Evolutionary conservation across 2,797 vertebrate genomes (phyloP), one percentile per base, ranked within the genome.

Genomic region (Tadarida brasiliensis): DNA sequence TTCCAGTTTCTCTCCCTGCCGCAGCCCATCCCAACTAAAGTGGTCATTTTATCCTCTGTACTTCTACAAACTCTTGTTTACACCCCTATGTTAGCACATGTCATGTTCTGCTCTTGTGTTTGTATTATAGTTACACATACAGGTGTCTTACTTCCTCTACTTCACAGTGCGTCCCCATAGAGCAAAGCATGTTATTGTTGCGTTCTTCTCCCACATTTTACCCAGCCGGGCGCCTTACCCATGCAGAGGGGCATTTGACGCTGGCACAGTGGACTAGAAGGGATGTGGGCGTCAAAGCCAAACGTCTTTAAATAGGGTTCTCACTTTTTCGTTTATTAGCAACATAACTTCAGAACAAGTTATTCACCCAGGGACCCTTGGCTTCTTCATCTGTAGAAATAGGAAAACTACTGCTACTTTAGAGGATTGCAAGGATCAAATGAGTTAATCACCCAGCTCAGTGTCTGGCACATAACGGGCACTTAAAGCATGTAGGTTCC

Each of bases 321-420:
- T 93, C 28, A 82, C 35, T 57, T 93, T 16, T 51, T 94, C n/a
- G 63, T 44, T 74, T 81, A 82, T 20, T 65, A 89, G 81, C 30
- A 93, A 11, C 33, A 8, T 33, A 54, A 39, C 54, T 49, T 49
- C 65, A 10, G 20, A 82, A 87, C 17, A 59, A 49, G 19, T 85
- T n/a, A 56, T 83, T 87, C 39, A 65, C 7, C 61, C 59, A 17
- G 44, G 19, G 56, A 39, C 12, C 26, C 33, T 90, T 56, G 70
- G 26, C 51, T 76, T 74, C 68, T 88, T 83, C 14, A 0, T 74
- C 89, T 80, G 0, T n/a, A 70, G 44, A 89, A 89, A 33, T 24
- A 30, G 68, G 56, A 67, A 78, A 88, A 70, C 16, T 14, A 5
- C 33, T 94, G 12, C 73, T 85, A 30, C 22, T 87, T 82, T 20